Conservation (phyloP, 92 coral and sea anemone species). For the Zoanthus sansibaricus region DNA sequence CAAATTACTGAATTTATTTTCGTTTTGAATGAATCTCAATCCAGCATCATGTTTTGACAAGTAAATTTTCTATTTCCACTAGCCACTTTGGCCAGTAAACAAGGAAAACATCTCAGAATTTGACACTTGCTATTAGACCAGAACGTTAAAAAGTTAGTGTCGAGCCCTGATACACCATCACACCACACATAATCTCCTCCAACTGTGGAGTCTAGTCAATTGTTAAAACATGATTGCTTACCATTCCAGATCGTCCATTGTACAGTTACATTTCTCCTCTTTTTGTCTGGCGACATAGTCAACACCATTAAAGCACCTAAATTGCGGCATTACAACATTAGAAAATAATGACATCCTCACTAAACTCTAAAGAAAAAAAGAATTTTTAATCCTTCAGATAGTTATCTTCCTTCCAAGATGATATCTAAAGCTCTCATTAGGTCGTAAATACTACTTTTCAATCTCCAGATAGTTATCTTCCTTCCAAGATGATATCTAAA, state of each 20-base stretch:
- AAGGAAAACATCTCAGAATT: no score
- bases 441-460: conserved; percentile 53
- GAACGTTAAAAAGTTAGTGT: background rate
- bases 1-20: no score
- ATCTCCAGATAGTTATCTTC: conserved; percentile 59
- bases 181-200: no score
- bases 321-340: background rate
- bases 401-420: background rate
- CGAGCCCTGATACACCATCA: no score
- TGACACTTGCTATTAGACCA: no score
- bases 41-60: no score
- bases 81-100: no score
- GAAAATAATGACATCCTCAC: no score
- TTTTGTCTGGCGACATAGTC: conserved; percentile 49
- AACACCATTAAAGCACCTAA: conserved; percentile 86
- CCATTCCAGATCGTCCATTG: conserved; percentile 86
- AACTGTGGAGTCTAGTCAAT: no score
- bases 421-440: conserved; percentile 23
- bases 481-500: conserved; percentile 74
- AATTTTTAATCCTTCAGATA: no score
- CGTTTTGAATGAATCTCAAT: no score
- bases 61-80: no score
- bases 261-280: conserved; percentile 61
- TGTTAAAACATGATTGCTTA: conserved; percentile 28
- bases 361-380: background rate